These are phyloP conservation scores for Scrobipalpa costella DNA, from an alignment of 2,888 invertebrate species.

Conservation along the genomic window DNA sequence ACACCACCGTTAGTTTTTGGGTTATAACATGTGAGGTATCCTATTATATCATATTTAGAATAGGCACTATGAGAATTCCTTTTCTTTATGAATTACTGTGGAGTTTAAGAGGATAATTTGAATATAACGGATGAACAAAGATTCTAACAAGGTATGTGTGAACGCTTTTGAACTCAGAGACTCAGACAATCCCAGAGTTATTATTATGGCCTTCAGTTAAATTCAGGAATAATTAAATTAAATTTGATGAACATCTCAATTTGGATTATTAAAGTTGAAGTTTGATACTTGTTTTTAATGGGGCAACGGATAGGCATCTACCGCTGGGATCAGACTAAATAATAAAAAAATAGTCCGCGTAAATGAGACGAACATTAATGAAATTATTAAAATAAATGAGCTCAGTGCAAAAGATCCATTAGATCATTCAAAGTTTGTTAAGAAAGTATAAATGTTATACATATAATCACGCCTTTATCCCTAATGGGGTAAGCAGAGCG, in stretches of 20 bases:
- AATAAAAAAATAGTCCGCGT: not conserved
- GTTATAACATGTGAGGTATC: no score
- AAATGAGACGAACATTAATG: not conserved
- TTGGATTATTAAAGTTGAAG: not conserved
- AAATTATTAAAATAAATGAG: not conserved
- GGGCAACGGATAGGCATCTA: not conserved
- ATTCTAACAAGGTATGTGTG: no score
- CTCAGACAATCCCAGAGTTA: not conserved
- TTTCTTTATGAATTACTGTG: not conserved
- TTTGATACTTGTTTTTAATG: slow-evolving; percentile 4
- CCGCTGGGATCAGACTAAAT: not conserved
- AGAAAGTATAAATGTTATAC: not conserved
- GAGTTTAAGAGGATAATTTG: not conserved
- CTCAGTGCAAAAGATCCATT: not conserved
- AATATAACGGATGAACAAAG: not conserved
- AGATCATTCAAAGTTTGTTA: not conserved
- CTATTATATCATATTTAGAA: no score
- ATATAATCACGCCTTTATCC: no score
- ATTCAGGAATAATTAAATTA: slow-evolving; percentile 2
- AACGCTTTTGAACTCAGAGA: not conserved
- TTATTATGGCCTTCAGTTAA: not conserved
- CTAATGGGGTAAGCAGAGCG: no score
- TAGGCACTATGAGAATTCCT: no score
- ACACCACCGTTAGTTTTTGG: no score
- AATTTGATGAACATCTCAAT: slow-evolving; percentile 13